phyloP scores from a whole-genome alignment of 2,888 invertebrate species.

The Cyclophora punctaria region DNA sequence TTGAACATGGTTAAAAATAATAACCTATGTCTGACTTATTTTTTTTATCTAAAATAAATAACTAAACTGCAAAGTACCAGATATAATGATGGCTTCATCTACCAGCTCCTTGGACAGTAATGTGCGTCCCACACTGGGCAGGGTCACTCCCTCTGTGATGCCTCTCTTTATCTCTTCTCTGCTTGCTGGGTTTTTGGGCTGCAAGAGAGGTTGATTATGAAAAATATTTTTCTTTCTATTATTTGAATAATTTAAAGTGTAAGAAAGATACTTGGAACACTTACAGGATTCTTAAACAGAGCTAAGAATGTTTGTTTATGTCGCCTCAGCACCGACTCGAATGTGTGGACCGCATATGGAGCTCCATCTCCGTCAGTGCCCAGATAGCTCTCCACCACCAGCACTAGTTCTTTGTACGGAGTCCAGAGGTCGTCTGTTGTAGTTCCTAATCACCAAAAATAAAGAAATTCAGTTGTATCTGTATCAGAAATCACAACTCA shows the following conservation, averaged over 20 bases:
- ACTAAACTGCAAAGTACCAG: conserved; percentile 50
- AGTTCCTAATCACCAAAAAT: conserved; percentile 31
- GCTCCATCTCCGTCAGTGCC: conserved; percentile 74
- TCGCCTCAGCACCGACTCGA: conserved; percentile 84
- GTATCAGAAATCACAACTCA: no score
- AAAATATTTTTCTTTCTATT: no score
- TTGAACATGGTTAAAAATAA: no score
- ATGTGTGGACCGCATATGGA: conserved; percentile 76
- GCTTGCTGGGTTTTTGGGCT: conserved; percentile 86
- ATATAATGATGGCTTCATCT: conserved; percentile 94
- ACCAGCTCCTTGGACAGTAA: conserved; percentile 88
- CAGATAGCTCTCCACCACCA: conserved; percentile 80
- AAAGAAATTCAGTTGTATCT: neutral
- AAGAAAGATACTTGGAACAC: conserved; percentile 26
- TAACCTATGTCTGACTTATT: no score
- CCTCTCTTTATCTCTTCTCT: conserved; percentile 88
- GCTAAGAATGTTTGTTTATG: conserved; percentile 91
- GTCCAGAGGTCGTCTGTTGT: conserved; percentile 88
- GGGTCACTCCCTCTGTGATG: conserved; percentile 82
- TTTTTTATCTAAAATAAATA: neutral
- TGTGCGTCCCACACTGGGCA: conserved; percentile 83
- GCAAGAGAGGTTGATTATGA: no score
- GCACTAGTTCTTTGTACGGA: conserved; percentile 85
- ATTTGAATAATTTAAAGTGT: neutral
- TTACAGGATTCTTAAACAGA: conserved; percentile 90